Evolutionary conservation across 2,113 vertebrate genomes (phyloP).

Genomic region (Callopanchax toddi): DNA sequence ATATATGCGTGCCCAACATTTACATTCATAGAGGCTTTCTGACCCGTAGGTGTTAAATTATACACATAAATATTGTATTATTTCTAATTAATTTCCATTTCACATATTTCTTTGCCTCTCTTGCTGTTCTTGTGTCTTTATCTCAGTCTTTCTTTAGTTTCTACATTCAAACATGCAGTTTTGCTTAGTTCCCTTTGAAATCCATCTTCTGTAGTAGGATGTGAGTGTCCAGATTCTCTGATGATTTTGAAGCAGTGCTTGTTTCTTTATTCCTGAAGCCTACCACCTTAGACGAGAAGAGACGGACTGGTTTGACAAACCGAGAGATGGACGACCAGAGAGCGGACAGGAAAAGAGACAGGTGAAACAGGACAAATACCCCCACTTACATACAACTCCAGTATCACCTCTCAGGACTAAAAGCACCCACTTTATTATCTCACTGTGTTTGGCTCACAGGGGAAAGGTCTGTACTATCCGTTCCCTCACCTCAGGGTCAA

Average conservation of each 20-base stretch:
- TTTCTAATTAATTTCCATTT: constrained; percentile 26
- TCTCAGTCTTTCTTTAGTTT: constrained; percentile 6
- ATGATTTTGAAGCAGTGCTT: constrained; percentile 75
- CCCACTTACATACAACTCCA: no score
- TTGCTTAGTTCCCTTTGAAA: background rate
- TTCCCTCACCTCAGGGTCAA: constrained; percentile 95
- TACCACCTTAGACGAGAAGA: constrained; percentile 96
- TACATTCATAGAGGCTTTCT: constrained; percentile 20
- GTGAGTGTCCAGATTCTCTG: constrained; percentile 30
- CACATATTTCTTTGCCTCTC: background rate
- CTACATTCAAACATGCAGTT: background rate
- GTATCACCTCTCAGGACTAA: no score
- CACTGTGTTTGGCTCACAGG: constrained; percentile 76
- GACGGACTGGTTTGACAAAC: constrained; percentile 99
- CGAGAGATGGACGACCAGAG: constrained; percentile 89
- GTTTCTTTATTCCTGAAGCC: constrained; percentile 87
- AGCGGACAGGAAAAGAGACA: constrained; percentile 92
- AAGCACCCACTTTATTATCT: no score
- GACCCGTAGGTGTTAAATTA: constrained; percentile 8
- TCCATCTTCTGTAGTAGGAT: constrained; percentile 19
- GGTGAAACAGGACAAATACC: constrained; percentile 55
- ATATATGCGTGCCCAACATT: constrained; percentile 46
- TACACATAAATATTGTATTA: constrained; percentile 15
- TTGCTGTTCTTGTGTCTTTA: background rate
- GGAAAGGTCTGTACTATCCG: constrained; percentile 89